These are phyloP conservation scores for Eremophila alpestris DNA, from an alignment of 2,797 vertebrate species.

Conservation along the genomic window DNA sequence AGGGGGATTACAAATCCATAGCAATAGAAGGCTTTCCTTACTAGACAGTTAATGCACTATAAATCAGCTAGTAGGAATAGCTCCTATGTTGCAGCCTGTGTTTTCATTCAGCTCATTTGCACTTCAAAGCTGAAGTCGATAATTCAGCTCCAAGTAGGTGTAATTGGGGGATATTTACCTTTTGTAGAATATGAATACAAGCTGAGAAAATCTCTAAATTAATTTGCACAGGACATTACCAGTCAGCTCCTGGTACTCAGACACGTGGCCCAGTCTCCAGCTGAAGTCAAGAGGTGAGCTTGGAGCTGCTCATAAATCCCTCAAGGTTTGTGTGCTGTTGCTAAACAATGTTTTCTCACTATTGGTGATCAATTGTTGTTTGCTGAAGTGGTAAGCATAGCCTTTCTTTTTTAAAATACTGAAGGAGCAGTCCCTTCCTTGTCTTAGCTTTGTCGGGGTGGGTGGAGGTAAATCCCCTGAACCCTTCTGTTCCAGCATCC, in stretches of 20 bases:
- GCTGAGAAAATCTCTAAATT: constrained; percentile 76
- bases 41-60: constrained; percentile 70
- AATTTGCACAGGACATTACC: constrained; percentile 65
- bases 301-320: constrained; percentile 53
- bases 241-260: constrained; percentile 18
- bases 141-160: constrained; percentile 74
- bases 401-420: constrained; percentile 2
- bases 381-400: constrained; percentile 35
- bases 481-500: not conserved
- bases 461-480: not conserved
- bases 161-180: constrained; percentile 74
- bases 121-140: constrained; percentile 79
- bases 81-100: constrained; percentile 61
- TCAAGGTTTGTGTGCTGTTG: not conserved
- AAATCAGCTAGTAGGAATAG: constrained; percentile 65
- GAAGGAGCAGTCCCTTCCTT: not conserved
- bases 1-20: constrained; percentile 63
- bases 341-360: constrained; percentile 48
- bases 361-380: constrained; percentile 61
- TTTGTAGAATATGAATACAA: constrained; percentile 71
- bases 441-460: not conserved
- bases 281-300: constrained; percentile 41
- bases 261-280: not conserved
- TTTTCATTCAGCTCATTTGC: constrained; percentile 80
- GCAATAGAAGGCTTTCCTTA: constrained; percentile 63